Evolutionary conservation across 2,888 invertebrate genomes (phyloP).

Genomic region (Pardosa pseudoannulata): DNA sequence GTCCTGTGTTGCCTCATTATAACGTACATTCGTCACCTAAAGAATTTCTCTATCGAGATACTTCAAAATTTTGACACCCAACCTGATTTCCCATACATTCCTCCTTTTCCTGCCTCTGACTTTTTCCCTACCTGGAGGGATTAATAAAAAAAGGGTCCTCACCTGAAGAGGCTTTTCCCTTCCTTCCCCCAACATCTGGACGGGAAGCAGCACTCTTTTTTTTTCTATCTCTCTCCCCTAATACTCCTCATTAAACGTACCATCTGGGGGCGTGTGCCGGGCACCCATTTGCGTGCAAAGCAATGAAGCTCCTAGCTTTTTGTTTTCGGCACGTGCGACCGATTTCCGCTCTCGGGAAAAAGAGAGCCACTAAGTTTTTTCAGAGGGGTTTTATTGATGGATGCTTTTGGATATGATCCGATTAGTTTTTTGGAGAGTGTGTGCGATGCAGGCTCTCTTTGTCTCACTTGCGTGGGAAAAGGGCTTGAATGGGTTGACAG

Average conservation of each 20-base stretch:
- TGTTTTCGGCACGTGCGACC: slow-evolving; percentile 1
- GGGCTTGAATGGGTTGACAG: not conserved
- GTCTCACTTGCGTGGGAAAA: not conserved
- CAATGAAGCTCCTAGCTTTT: not conserved
- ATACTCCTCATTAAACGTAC: not conserved
- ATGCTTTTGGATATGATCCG: not conserved
- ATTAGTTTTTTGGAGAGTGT: slow-evolving; percentile 13
- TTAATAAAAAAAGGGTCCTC: not conserved
- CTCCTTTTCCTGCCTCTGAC: not conserved
- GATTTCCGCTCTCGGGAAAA: not conserved
- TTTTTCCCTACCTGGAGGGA: not conserved
- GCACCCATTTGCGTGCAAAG: not conserved
- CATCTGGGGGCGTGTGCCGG: not conserved
- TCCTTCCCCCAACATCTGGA: not conserved
- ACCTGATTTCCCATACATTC: too few relatives aligned
- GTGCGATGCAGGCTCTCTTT: too few relatives aligned
- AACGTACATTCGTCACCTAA: too few relatives aligned
- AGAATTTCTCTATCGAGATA: too few relatives aligned
- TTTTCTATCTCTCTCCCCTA: too few relatives aligned
- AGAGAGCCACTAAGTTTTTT: too few relatives aligned
- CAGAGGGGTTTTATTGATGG: not conserved
- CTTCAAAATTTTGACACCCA: too few relatives aligned
- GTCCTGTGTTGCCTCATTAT: too few relatives aligned
- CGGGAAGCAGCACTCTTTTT: not conserved
- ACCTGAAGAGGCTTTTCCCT: not conserved